Base-by-base conservation (phyloP, 1,140 invertebrate genomes). In the Cryptotermes secundus region DNA sequence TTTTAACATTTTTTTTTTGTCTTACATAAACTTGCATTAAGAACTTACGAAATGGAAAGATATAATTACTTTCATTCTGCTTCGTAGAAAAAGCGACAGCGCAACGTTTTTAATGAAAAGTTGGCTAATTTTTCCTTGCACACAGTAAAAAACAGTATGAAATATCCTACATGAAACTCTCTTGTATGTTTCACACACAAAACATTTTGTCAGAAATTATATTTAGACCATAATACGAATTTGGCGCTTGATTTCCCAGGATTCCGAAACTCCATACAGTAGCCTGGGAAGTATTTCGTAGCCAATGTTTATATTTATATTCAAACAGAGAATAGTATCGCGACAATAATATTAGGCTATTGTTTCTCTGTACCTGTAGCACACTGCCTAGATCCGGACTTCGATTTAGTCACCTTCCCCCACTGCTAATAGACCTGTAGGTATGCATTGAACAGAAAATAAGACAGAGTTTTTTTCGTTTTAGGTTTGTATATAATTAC, bases 131-230 rank as follows among this genome's bases (percentile, higher is more conserved):
- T 49, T 49, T 49, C 45, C 31, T 31, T 59, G 81, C 81, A 82
- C 38, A 82, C 81, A 53, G 81, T 82, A 82, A 42, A 82, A 82
- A 82, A 82, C 38, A 34, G 81, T 82, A 82, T 34, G 81, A 82
- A 82, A 82, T 82, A 26, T 16, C 24, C 81, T 82, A 82, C 34
- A 49, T 22, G 53, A 34, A 82, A 34, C 16, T 26, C 35, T 82
- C 53, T 82, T 34, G 35, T 24, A 12, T 82, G 34, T 49, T 49
- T 82, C 34, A 36, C 42, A 72, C 2, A n/a, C 59, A 72, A 72
- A n/a, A 72, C n/a, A 72, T 72, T 72, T 72, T 26, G 59, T 72
- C n/a, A 72, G n/a, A 72, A 72, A 72, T 72, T 72, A 72, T 31
- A 72, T 0, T 31, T 72, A 72, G 26, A 72, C n/a, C 59, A 72